Base-by-base conservation (phyloP, 1,140 invertebrate genomes). In the Lepidurus apus region DNA sequence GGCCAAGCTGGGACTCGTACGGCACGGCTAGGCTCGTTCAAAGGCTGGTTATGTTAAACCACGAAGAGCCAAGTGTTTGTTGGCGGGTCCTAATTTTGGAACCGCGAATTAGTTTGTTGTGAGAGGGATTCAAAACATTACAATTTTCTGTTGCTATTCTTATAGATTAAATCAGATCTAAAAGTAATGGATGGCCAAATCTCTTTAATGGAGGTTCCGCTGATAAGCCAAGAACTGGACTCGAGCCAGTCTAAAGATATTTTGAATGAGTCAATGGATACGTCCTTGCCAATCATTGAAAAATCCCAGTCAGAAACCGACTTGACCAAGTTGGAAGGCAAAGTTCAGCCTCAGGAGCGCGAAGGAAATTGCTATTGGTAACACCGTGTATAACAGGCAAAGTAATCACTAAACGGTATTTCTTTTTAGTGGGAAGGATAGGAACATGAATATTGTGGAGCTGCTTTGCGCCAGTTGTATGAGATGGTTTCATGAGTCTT, bases 401-500 rank as follows among this genome's bases (percentile, higher is more conserved):
- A 78, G 24, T 13, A 24, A 45, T 9, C 17, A 11, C 79, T 42
- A 42, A 42, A 74, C 80, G 44, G 81, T 81, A 79, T 75, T 81
- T 82, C 77, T 76, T 83, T 87, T 80, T 84, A 96, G 96, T 87
- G 94, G 93, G 9, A 96, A 96, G 86, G 94, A 95, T 43, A 87
- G 96, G 79, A 97, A 97, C 85, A 86, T 97, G 1, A 96, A 95
- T 82, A 91, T 94, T 79, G 91, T 92, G 1, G 96, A 98, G 87
- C 84, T 98, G 34, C 87, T 97, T 74, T 98, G 96, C 87, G 93
- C 92, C 45, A 92, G 91, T 81, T 98, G 96, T 83, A 90, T 89
- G 75, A 89, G 91, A 83, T 98, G 95, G 95, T 97, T 92, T 85
- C 96, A 98, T 83, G 93, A 96, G 84, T 92, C 93, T 2, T 98